Evolutionary conservation across 2,888 invertebrate species (phyloP).

Genomic region (Cerceris rybyensis): DNA sequence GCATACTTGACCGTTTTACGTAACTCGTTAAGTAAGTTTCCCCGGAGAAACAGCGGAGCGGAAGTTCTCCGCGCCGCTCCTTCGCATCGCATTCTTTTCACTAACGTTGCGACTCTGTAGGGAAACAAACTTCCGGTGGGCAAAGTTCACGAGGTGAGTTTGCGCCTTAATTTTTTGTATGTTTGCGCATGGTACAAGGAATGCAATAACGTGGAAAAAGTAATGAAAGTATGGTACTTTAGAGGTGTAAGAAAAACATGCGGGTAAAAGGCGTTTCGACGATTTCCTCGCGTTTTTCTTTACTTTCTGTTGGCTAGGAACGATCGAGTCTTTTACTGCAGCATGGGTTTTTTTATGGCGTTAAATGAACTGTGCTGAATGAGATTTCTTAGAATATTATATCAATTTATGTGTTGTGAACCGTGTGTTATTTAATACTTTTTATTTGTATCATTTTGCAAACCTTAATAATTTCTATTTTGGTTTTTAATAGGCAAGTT

Average conservation of each 20-base stretch:
- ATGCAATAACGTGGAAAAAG: background rate
- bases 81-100: background rate
- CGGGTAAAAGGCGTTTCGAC: background rate
- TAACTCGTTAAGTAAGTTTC: slow-evolving; percentile 15
- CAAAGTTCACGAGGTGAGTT: background rate
- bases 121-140: background rate
- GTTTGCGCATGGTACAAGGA: background rate
- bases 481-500: too few relatives aligned
- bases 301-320: too few relatives aligned
- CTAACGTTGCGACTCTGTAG: background rate
- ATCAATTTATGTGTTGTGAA: too few relatives aligned
- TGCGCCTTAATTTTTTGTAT: slow-evolving; percentile 3
- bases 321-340: too few relatives aligned
- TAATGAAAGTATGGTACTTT: background rate
- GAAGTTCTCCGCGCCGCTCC: background rate
- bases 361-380: too few relatives aligned
- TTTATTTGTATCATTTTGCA: too few relatives aligned
- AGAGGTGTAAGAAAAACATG: background rate
- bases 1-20: slow-evolving; percentile 20
- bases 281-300: too few relatives aligned
- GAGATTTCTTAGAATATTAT: too few relatives aligned
- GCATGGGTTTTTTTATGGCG: too few relatives aligned
- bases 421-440: too few relatives aligned
- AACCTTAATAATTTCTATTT: too few relatives aligned
- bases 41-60: background rate